Base-by-base conservation (phyloP, 23 tunicate genomes). In the Pegea sp. region DNA sequence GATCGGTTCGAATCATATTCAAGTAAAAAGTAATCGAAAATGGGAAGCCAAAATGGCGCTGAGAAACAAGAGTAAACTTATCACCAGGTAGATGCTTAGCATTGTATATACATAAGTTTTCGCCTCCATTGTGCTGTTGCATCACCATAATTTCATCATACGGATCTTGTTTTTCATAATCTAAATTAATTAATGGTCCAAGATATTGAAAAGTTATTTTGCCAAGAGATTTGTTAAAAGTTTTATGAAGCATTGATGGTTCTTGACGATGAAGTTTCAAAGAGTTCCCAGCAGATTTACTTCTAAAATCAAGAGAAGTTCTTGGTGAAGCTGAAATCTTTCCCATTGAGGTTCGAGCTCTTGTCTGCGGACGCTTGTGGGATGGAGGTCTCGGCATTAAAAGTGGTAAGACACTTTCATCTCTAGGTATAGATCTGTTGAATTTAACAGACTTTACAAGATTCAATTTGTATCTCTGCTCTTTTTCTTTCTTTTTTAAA, bases 81-180 rank as follows among this genome's bases (percentile, higher is more conserved):
- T 74, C 92, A 28, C 99, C 99, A 16, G 68, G 69, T 63, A 67
- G 31, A 3, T 74, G 43, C 52, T 58, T 69, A 5, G 86, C 93
- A 48, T 66, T 62, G 69, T 72, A 91, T 29, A 91, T 69, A 44
- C 90, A 63, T 1, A 91, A 65, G 42, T 75, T 91, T 66, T 86
- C 99, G 24, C 99, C 99, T 13, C 99, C 99, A 68, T 87, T 74
- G 38, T 91, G 99, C 53, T 91, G 99, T 59, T 91, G 99, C 56
- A 63, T 53, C 3, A 84, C 78, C 8, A 69, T 34, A 24, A 91
- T 64, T 42, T 78, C 93, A 68, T 91, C 99, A 22, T 81, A 49
- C 0, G 86, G 93, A 29, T 91, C 99, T 34, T 74, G 77, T 32
- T 53, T 69, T 33, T 81, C 99, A 42, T 73, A 50, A 49, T 91